These are phyloP conservation scores for Balanococcus diminutus DNA, from an alignment of 2,888 invertebrate genomes.

Conservation along the genomic window DNA sequence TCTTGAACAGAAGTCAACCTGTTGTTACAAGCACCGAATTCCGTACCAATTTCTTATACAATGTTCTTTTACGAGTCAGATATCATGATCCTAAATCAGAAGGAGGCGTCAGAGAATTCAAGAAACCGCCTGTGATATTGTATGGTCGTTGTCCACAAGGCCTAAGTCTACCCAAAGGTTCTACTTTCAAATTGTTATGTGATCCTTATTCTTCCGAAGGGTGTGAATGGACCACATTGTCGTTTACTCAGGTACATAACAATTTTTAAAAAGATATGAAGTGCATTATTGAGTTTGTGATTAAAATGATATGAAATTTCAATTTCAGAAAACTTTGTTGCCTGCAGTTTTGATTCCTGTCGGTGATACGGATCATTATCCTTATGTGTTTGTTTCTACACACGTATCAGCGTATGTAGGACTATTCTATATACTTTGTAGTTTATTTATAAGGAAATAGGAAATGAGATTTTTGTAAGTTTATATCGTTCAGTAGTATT, in stretches of 20 bases:
- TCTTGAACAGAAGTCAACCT: constrained; percentile 39
- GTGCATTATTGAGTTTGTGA: not conserved
- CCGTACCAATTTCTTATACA: not conserved
- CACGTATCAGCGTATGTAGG: constrained; percentile 17
- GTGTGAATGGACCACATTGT: constrained; percentile 44
- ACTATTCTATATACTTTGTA: not conserved
- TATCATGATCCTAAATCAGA: constrained; percentile 50
- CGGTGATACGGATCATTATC: constrained; percentile 39
- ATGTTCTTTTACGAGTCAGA: constrained; percentile 26
- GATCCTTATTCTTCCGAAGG: not conserved
- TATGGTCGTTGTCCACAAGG: constrained; percentile 39
- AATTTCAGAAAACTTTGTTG: constrained; percentile 41
- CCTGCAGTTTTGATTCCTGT: constrained; percentile 33
- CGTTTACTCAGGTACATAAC: constrained; percentile 19
- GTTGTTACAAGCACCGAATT: constrained; percentile 17
- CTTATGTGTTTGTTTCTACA: not conserved
- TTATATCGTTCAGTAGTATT: not conserved
- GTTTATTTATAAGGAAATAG: not conserved
- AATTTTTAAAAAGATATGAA: not conserved
- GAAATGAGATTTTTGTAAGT: not conserved
- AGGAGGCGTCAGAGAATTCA: constrained; percentile 48
- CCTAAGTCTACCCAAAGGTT: not conserved
- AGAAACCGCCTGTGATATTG: constrained; percentile 3
- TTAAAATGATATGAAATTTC: not conserved
- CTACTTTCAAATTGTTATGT: constrained; percentile 28